Evolutionary conservation across 1,140 invertebrate genomes (phyloP), one percentile per base, ranked within the genome.

Genomic region (Drosophila biarmipes): DNA sequence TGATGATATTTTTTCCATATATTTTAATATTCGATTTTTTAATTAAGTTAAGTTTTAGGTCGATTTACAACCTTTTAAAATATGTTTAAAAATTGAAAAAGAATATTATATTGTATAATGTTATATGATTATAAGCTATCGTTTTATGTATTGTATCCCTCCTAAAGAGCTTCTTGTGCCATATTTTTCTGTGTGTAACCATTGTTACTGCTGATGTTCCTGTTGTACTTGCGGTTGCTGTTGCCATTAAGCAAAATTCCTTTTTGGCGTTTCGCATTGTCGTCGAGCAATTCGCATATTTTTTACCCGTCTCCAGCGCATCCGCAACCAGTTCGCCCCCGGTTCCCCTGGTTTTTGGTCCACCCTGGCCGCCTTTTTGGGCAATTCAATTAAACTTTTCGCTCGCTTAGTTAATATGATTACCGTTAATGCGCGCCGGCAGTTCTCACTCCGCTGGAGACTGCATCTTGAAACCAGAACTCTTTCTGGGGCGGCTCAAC

Each of bases 201-300:
- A 51, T 57, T 68, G 67, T 57, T 54, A 31, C 17, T 42, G 24
- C 14, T 14, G 53, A 14, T 67, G 43, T 37, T 58, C 21, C 37
- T 24, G 58, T 46, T 58, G 73, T 53, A 49, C 54, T 61, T 61
- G 54, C 15, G 8, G 31, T 12, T 45, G 66, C 15, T 48, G 40
- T 53, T 67, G 66, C 38, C 78, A 72, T 86, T 75, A 78, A 87
- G 37, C 45, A 24, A 62, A 82, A 87, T 87, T 87, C 75, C 82
- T 58, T 87, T 82, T 82, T 69, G 79, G 71, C 75, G 59, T 84
- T 71, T 71, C 82, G 71, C 81, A 86, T 86, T 78, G 82, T 78
- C 78, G 64, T 66, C 46, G 46, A 58, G 56, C 54, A 78, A 71
- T 59, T 68, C 38, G 73, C 78, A 85, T 86, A 74, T 78, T 78